A percentile compares a stretch with the other conserved stretches of the same genome.
Conservation (phyloP, 23 tunicate species). For the Halocynthia roretzi region DNA sequence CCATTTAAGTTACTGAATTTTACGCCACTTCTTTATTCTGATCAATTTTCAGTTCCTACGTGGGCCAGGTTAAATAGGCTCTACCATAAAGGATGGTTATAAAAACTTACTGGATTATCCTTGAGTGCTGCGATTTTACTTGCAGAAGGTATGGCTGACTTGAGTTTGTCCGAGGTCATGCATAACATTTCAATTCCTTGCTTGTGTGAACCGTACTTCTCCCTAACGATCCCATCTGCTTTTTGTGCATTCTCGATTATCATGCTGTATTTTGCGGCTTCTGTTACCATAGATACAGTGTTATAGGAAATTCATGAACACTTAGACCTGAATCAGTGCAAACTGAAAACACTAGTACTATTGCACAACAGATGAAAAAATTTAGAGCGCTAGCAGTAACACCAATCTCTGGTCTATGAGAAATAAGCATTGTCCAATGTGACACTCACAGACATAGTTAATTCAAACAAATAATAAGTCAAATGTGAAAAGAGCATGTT, state of each 20-base stretch:
- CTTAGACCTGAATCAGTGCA: neutral
- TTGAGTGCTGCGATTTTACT: constrained; percentile 59
- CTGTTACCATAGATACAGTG: constrained; percentile 24
- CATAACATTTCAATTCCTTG: constrained; percentile 70
- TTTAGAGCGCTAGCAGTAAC: too few species aligned
- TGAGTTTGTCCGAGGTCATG: constrained; percentile 59
- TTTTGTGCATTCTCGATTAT: constrained; percentile 86
- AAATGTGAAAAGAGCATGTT: too few species aligned
- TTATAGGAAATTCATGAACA: neutral
- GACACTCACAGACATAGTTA: too few species aligned
- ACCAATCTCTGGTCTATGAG: too few species aligned
- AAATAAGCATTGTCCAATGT: too few species aligned
- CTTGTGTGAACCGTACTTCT: constrained; percentile 53
- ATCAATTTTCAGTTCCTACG: too few species aligned
- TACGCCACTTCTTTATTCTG: too few species aligned
- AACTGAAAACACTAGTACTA: neutral
- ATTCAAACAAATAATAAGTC: too few species aligned
- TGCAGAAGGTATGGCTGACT: constrained; percentile 77
- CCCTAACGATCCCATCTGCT: constrained; percentile 77
- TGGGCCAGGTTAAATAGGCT: too few species aligned
- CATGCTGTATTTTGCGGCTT: constrained; percentile 63
- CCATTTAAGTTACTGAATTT: too few species aligned
- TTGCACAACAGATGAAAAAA: too few species aligned
- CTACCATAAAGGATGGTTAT: neutral
- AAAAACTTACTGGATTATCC: constrained; percentile 76